These are phyloP conservation scores for cattle (Bos taurus) DNA, from an alignment of 2,113 vertebrate species.

Conservation along the genomic window DNA sequence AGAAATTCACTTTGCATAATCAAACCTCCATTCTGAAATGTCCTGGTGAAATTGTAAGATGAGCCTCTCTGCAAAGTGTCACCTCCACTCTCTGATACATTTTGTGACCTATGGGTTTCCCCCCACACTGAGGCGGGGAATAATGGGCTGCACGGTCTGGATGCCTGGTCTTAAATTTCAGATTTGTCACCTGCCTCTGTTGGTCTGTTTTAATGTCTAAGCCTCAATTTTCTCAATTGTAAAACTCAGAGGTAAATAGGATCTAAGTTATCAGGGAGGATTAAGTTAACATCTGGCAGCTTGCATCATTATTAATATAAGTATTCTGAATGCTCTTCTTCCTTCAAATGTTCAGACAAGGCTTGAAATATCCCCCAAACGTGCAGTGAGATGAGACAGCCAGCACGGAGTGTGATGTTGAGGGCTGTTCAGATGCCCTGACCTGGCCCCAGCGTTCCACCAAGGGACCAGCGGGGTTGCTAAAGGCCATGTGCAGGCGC, in stretches of 20 bases:
- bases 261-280: not conserved
- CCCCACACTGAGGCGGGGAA: too few relatives aligned
- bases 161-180: not conserved
- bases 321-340: not conserved
- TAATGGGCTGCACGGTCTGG: not conserved
- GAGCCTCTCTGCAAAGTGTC: not conserved
- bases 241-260: not conserved
- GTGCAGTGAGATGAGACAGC: too few relatives aligned
- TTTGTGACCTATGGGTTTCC: not conserved
- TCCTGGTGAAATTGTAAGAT: rapidly evolving
- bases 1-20: not conserved
- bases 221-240: not conserved
- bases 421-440: rapidly evolving
- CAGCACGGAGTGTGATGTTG: rapidly evolving
- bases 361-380: not conserved
- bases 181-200: not conserved
- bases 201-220: not conserved
- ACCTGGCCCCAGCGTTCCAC: rapidly evolving
- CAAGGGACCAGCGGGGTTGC: rapidly evolving
- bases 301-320: too few relatives aligned
- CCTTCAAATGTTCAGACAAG: not conserved
- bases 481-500: rapidly evolving
- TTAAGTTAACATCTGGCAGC: too few relatives aligned
- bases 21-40: rapidly evolving
- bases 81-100: rapidly evolving